Percentiles rank a stretch among this genome's conserved stretches.
Evolutionary conservation across 2,888 invertebrate species (phyloP).

Genomic region (Odontocerum albicorne): DNA sequence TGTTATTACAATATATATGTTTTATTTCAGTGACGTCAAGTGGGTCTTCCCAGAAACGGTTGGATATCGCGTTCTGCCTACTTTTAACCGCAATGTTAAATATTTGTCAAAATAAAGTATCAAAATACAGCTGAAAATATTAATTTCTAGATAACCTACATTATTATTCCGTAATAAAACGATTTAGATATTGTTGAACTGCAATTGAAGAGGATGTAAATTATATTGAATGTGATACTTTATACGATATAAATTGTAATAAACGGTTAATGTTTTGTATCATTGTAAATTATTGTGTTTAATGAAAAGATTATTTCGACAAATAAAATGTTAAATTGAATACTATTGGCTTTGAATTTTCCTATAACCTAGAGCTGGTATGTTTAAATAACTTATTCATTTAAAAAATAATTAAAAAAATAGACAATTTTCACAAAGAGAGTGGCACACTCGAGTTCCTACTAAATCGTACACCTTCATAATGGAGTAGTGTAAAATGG

Average conservation of each 20-base stretch:
- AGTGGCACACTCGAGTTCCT: too few relatives aligned
- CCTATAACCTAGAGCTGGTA: too few relatives aligned
- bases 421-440: too few relatives aligned
- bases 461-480: too few relatives aligned
- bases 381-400: too few relatives aligned
- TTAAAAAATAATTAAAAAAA: too few relatives aligned
- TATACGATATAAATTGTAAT: slow-evolving; percentile 29
- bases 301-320: too few relatives aligned
- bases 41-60: not conserved
- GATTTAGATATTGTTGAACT: slow-evolving; percentile 1
- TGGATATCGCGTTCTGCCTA: not conserved
- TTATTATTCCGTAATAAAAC: not conserved
- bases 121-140: slow-evolving; percentile 21
- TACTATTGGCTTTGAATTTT: too few relatives aligned
- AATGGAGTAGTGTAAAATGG: too few relatives aligned
- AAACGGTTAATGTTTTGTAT: not conserved
- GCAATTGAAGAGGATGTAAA: slow-evolving; percentile 2
- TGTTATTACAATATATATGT: not conserved
- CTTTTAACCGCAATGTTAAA: slow-evolving; percentile 1
- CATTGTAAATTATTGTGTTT: too few relatives aligned
- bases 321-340: too few relatives aligned
- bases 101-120: slow-evolving; percentile 15
- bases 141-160: slow-evolving; percentile 4
- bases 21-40: slow-evolving; percentile 25
- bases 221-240: slow-evolving; percentile 30